Base-by-base conservation (phyloP, 2,888 invertebrate genomes). In the Oscheius sp. region DNA sequence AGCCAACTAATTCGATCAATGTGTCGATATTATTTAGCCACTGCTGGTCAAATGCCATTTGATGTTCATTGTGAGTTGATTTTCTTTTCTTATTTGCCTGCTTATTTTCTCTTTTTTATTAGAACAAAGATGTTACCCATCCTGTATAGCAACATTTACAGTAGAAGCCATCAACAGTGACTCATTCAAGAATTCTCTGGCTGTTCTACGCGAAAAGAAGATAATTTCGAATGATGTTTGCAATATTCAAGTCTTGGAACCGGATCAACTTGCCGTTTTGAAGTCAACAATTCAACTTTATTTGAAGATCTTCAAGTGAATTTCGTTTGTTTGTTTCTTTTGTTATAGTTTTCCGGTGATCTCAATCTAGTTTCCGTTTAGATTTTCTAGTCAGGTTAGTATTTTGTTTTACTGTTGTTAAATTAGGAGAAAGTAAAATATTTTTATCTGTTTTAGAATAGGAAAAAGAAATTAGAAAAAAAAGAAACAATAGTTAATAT, bases 101-200 rank as follows among this genome's bases (percentile, higher is more conserved):
- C n/a, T n/a, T n/a, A n/a, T n/a, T n/a, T n/a, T n/a, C n/a, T n/a
- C n/a, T n/a, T n/a, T n/a, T n/a, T n/a, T n/a, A n/a, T n/a, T n/a
- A n/a, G n/a, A n/a, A n/a, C n/a, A n/a, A 5, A 9, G 25, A 59
- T 41, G 3, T 59, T 35, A 25, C 63, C 12, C 6, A n/a, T n/a
- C 21, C 45, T 45, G 21, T 43, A 18, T 21, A 13, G 18, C 29
- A n/a, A 18, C 21, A n/a, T 69, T 80, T 82, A 70, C 76, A 80
- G 81, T 81, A 13, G 86, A 86, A 73, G 79, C 86, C 0, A 78
- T 83, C 61, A 86, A 86, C 45, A 84, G 84, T 3, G 86, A 86
- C 56, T 87, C 86, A 1, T 79, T 86, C 68, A 84, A 85, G 76
- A 87, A 86, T 61, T 68, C 76, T 7, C 21, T 86, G 16, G 77